Conservation (phyloP, 1,140 invertebrate species). For the Arctopsyche grandis region DNA sequence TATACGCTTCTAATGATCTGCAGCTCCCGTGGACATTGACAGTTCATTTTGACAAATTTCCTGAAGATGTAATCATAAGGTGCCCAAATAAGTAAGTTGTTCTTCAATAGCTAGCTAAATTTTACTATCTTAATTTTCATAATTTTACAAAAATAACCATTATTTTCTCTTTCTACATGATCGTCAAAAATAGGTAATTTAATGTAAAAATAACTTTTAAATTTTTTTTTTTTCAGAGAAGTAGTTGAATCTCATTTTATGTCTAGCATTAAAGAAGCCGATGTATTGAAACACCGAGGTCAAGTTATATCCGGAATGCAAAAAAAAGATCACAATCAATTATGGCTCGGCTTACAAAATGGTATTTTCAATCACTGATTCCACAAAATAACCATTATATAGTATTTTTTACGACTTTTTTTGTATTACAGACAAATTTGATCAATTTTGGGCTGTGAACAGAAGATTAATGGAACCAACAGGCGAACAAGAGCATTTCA, state of each 20-base stretch:
- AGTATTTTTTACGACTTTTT: background rate
- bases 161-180: background rate
- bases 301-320: constrained; percentile 95
- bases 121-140: background rate
- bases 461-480: constrained; percentile 91
- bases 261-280: constrained; percentile 96
- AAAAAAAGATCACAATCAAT: constrained; percentile 96
- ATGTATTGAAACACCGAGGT: constrained; percentile 93
- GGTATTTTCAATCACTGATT: constrained; percentile 65
- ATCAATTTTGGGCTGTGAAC: constrained; percentile 99
- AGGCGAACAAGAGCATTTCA: constrained; percentile 82
- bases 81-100: constrained; percentile 78
- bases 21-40: constrained; percentile 92
- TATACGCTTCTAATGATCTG: constrained; percentile 74
- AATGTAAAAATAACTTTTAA: background rate
- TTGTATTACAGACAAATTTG: constrained; percentile 88
- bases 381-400: no score
- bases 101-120: background rate
- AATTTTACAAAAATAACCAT: background rate
- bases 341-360: constrained; percentile 95
- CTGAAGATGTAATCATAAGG: constrained; percentile 80
- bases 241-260: constrained; percentile 93
- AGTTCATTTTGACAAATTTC: constrained; percentile 95
- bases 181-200: no score
- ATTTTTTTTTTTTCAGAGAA: constrained; percentile 71